Percentiles rank a stretch among this genome's conserved stretches.
phyloP scores from a whole-genome alignment of 2,113 vertebrate species.

The Eretmochelys imbricata region DNA sequence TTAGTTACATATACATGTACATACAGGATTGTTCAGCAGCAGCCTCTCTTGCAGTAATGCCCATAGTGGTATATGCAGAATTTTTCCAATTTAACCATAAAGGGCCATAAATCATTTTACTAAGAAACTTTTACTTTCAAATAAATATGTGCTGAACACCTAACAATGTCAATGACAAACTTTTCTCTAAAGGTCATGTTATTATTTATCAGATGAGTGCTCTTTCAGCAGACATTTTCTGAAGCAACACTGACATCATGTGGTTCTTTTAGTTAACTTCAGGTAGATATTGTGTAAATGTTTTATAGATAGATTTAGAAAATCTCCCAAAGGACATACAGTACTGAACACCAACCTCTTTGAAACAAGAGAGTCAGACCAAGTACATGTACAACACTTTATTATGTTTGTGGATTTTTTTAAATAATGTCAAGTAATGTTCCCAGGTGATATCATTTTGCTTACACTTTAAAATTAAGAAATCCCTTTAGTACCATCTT shows the following conservation, averaged over 20 bases:
- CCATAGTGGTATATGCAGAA: background rate
- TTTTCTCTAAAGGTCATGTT: background rate
- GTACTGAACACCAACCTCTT: background rate
- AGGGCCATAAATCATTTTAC: background rate
- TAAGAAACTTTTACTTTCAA: slow-evolving; percentile 11
- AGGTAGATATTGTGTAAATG: background rate
- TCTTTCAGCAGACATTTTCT: slow-evolving; percentile 39
- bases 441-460: background rate
- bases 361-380: background rate
- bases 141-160: background rate
- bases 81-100: background rate
- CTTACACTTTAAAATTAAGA: background rate
- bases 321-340: background rate
- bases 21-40: background rate
- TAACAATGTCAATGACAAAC: background rate
- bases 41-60: background rate
- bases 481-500: background rate
- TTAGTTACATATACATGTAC: background rate
- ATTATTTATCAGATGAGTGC: slow-evolving; percentile 3
- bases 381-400: background rate
- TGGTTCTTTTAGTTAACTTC: slow-evolving; percentile 64
- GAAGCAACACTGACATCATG: slow-evolving; percentile 79
- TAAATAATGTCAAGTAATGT: background rate
- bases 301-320: background rate
- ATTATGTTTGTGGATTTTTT: background rate